Base-by-base conservation (phyloP, 1,140 invertebrate genomes). In the Drosophila varians region DNA sequence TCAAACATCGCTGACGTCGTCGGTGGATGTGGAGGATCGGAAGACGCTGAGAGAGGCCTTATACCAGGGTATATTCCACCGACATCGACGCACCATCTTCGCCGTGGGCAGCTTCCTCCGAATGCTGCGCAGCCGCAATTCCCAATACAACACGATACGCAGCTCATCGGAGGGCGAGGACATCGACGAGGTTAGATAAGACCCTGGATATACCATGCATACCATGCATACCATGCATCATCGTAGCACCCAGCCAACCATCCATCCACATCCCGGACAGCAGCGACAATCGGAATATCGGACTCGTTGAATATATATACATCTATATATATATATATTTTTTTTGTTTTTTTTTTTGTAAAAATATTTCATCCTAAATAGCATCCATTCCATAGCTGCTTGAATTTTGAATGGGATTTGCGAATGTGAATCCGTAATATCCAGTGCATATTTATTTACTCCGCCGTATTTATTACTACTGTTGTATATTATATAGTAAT, bases 11-110 rank as follows among this genome's bases (percentile, higher is more conserved):
- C 56, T 91, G 51, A 90, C 90, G 60, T 90, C 90, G 46, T 90
- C 90, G 49, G 89, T 91, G 52, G 90, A 91, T 53, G 82, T 91
- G 45, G 90, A 91, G 62, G 90, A 91, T 78, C 75, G 90, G 19
- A 91, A 91, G 77, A 91, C 90, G 26, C 92, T 96, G 51, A 92
- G 95, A 64, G 95, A 96, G 79, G 95, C 95, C 56, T 91, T 96
- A 58, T 96, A 96, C 84, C 94, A 96, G 89, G 95, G 95, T 77
- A 96, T 96, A 71, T 95, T 96, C 90, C 94, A 95, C 92, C 93
- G 95, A 66, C 95, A 96, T 91, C 93, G 95, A 49, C 93, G 95
- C 87, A 96, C 95, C 16, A 96, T 96, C 84, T 94, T 96, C 83
- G 95, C 95, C 28, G 92, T 96, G 48, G 95, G 95, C 26, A 96